These are phyloP conservation scores for Zosterops lateralis DNA, from an alignment of 2,113 vertebrate species.

Conservation along the genomic window DNA sequence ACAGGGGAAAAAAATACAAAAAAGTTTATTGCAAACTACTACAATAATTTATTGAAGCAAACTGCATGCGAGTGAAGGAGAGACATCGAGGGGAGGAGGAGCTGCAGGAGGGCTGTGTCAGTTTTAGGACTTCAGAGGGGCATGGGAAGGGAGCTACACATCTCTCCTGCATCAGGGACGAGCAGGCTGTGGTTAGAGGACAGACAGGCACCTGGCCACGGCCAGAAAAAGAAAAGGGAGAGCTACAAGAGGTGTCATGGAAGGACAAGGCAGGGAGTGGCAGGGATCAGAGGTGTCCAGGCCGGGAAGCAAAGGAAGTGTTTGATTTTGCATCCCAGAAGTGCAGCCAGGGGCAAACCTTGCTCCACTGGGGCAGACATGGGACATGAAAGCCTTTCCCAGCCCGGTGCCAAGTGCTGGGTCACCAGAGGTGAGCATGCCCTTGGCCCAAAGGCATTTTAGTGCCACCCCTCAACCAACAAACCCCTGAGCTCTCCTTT, in stretches of 20 bases:
- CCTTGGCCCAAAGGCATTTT: conserved; percentile 37
- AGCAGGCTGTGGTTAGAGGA: conserved; percentile 42
- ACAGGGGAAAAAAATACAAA: conserved; percentile 61
- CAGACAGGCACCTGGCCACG: conserved; percentile 14
- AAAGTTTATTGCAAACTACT: conserved; percentile 69
- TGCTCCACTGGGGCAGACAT: background rate
- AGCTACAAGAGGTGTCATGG: background rate
- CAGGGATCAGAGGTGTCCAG: background rate
- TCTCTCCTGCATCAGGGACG: background rate
- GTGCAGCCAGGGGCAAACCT: accelerated
- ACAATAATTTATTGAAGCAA: conserved; percentile 73
- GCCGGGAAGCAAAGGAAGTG: background rate
- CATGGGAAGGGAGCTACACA: background rate
- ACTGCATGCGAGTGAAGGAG: conserved; percentile 70
- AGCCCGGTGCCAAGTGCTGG: background rate
- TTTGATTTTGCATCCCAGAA: background rate
- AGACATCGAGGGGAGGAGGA: background rate
- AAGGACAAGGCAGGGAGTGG: background rate
- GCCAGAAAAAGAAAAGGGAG: conserved; percentile 16
- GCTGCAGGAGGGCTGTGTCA: conserved; percentile 26
- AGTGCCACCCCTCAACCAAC: background rate
- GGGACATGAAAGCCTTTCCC: background rate
- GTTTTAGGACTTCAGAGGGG: background rate
- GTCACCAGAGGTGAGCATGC: background rate
- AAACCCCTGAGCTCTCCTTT: background rate